A percentile compares a stretch with the other conserved stretches of the same genome.
These are phyloP conservation scores for Drosophila paulistorum DNA, from an alignment of 1,140 invertebrate species.

Conservation along the genomic window DNA sequence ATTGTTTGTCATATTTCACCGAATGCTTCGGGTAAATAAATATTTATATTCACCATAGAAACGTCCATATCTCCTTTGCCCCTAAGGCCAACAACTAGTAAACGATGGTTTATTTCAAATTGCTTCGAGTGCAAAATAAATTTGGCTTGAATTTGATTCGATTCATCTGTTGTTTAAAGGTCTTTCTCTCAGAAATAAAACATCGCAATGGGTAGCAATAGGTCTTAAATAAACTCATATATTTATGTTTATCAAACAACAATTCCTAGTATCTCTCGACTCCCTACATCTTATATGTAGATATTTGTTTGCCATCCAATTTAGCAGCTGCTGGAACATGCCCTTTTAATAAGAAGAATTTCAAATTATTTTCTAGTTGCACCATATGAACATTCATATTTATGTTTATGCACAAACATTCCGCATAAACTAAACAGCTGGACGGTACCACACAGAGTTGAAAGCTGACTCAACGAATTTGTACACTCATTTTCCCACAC, in stretches of 20 bases:
- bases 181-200: too few relatives aligned
- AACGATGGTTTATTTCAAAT: too few relatives aligned
- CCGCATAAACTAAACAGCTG: slow-evolving; percentile 20
- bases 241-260: slow-evolving; percentile 3
- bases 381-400: slow-evolving; percentile 14
- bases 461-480: slow-evolving; percentile 56
- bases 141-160: too few relatives aligned
- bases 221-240: neutral
- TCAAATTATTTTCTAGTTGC: slow-evolving; percentile 11
- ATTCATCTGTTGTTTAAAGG: too few relatives aligned
- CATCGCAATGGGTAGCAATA: too few relatives aligned
- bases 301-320: neutral
- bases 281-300: neutral
- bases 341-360: slow-evolving; percentile 9
- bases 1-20: too few relatives aligned
- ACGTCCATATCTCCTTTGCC: too few relatives aligned
- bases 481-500: slow-evolving; percentile 49
- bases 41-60: too few relatives aligned
- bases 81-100: too few relatives aligned
- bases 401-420: slow-evolving; percentile 3
- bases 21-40: too few relatives aligned
- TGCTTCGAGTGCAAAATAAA: too few relatives aligned
- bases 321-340: neutral
- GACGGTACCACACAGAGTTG: slow-evolving; percentile 7
- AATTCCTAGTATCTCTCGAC: neutral